A percentile compares a stretch with the other conserved stretches of the same genome.
These are phyloP conservation scores for Montipora sp. DNA, from an alignment of 64 coral and sea anemone species.

Conservation along the genomic window DNA sequence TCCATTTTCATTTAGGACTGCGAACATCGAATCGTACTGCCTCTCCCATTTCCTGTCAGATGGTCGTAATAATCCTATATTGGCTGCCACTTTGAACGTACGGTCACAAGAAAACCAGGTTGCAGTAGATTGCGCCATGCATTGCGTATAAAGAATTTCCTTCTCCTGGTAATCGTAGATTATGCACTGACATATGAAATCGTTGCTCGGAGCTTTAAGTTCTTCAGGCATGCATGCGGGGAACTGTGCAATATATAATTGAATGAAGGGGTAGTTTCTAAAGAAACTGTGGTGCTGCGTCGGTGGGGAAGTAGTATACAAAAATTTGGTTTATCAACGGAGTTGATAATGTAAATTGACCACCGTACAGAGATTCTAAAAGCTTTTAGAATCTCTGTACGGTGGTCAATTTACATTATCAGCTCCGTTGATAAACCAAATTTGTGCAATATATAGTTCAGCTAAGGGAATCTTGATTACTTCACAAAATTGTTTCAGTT, in stretches of 20 bases:
- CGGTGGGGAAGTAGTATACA: too few species aligned
- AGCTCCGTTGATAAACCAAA: too few species aligned
- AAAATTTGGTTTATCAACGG: too few species aligned
- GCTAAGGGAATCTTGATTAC: not conserved
- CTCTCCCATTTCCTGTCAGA: conserved; percentile 68
- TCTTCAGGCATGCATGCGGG: conserved; percentile 28
- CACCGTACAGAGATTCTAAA: too few species aligned
- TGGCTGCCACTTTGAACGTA: conserved; percentile 72
- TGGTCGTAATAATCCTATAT: conserved; percentile 47
- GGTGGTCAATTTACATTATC: too few species aligned
- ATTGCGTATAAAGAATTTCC: conserved; percentile 26
- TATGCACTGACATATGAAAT: conserved; percentile 19
- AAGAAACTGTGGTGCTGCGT: too few species aligned
- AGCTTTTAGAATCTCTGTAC: too few species aligned
- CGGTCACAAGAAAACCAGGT: conserved; percentile 66
- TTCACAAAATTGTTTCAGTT: conserved; percentile 7
- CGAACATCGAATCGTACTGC: conserved; percentile 70
- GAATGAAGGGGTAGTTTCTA: too few species aligned
- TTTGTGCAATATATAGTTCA: not conserved
- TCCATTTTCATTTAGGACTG: not conserved
- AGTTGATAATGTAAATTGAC: too few species aligned
- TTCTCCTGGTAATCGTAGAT: conserved; percentile 20
- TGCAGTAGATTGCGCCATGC: conserved; percentile 41
- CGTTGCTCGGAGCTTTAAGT: not conserved
- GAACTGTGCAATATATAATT: not conserved